phyloP scores from a whole-genome alignment of 2,797 vertebrate species.

The Rallus crepitans region DNA sequence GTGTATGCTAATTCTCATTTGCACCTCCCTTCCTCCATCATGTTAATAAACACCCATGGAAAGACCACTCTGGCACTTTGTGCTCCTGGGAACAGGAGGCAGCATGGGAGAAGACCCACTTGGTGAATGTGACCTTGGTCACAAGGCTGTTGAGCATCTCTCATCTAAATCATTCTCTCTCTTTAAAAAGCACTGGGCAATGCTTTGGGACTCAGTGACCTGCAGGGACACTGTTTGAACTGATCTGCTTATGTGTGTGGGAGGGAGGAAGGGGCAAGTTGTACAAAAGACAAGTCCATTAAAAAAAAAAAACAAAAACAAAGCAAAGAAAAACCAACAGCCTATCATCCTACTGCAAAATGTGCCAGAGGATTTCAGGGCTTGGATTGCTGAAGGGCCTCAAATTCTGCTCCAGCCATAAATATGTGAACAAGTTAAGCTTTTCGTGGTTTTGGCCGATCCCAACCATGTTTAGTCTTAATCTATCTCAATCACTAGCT shows the following conservation, averaged over 20 bases:
- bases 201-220: not conserved
- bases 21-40: fast-evolving
- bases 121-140: not conserved
- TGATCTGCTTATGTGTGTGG: not conserved
- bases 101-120: not conserved
- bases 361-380: not conserved
- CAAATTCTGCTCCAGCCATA: not conserved
- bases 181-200: not conserved
- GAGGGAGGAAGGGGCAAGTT: not conserved
- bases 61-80: not conserved
- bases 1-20: fast-evolving
- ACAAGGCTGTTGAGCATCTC: not conserved
- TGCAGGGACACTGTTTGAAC: not conserved
- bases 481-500: constrained; percentile 56
- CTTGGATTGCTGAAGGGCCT: not conserved
- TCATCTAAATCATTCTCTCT: not conserved
- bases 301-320: not conserved
- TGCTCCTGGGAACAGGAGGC: not conserved
- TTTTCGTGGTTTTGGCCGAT: constrained; percentile 9
- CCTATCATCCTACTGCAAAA: not conserved
- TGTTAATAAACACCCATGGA: not conserved
- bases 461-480: constrained; percentile 39
- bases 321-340: not conserved
- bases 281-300: not conserved
- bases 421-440: constrained; percentile 39